Conservation (phyloP, 1,140 invertebrate genomes). For the Drosophila quadrilineata region DNA sequence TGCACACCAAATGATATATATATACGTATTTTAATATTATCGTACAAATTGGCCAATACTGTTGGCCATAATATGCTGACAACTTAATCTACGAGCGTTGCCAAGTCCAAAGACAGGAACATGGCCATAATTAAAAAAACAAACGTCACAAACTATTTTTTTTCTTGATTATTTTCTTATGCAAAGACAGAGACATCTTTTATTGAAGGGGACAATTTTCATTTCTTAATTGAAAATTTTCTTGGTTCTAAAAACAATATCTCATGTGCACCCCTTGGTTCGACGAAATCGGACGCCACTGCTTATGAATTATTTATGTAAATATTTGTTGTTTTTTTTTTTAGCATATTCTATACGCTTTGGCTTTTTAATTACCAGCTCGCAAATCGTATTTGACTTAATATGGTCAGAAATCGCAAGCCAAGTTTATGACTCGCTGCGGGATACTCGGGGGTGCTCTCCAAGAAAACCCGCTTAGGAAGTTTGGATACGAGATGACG, state of each 20-base stretch:
- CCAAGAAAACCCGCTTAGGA: slow-evolving; percentile 53
- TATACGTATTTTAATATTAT: slow-evolving; percentile 8
- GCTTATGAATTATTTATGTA: slow-evolving; percentile 56
- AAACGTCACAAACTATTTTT: slow-evolving; percentile 68
- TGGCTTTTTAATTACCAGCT: slow-evolving; percentile 72
- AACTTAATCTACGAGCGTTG: slow-evolving; percentile 67
- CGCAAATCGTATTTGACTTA: slow-evolving; percentile 69
- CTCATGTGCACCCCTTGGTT: background rate
- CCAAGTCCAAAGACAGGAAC: slow-evolving; percentile 54
- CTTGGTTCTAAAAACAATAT: background rate
- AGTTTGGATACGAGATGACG: slow-evolving; percentile 46
- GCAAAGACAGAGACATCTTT: too few species aligned
- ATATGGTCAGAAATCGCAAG: slow-evolving; percentile 67
- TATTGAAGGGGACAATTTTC: too few species aligned
- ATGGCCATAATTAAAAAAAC: slow-evolving; percentile 70
- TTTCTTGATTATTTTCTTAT: slow-evolving; percentile 27
- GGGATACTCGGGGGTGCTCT: slow-evolving; percentile 16
- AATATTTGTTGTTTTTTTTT: too few species aligned
- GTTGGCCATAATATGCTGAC: slow-evolving; percentile 54
- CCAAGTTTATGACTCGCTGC: slow-evolving; percentile 30
- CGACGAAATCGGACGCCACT: slow-evolving; percentile 21
- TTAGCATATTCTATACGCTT: slow-evolving; percentile 26
- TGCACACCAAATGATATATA: slow-evolving; percentile 1
- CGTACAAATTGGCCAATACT: slow-evolving; percentile 60
- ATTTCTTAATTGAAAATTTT: too few species aligned